phyloP scores from a whole-genome alignment of 2,888 invertebrate species.

The Nephrocerus scutellatus region DNA sequence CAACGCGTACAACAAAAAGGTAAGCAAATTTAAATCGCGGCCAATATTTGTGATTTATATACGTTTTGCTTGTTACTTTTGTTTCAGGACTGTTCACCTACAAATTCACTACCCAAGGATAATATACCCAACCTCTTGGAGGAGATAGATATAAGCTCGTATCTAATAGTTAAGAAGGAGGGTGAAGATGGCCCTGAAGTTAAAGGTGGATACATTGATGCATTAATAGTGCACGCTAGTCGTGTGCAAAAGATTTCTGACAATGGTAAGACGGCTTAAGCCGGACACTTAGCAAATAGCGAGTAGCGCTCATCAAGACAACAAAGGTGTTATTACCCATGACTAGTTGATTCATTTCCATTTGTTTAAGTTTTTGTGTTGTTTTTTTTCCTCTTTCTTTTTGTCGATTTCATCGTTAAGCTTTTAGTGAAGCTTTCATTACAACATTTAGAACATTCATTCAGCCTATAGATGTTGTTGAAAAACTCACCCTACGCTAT shows the following conservation, averaged over 20 bases:
- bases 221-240: conserved; percentile 91
- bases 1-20: conserved; percentile 26
- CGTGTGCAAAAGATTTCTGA: conserved; percentile 71
- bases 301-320: conserved; percentile 1
- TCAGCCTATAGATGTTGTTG: conserved; percentile 75
- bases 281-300: background rate
- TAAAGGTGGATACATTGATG: conserved; percentile 88
- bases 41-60: background rate
- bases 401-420: conserved; percentile 25
- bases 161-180: conserved; percentile 69
- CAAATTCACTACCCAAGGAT: conserved; percentile 27
- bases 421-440: conserved; percentile 80
- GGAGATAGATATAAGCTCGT: conserved; percentile 71
- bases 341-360: conserved; percentile 15
- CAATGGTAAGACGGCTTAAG: conserved; percentile 36
- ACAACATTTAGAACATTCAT: conserved; percentile 97
- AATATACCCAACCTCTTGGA: conserved; percentile 58
- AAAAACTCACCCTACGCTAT: conserved; percentile 67
- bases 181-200: conserved; percentile 86
- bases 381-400: conserved; percentile 11
- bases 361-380: conserved; percentile 10
- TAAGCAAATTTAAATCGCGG: conserved; percentile 9
- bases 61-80: conserved; percentile 9
- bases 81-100: conserved; percentile 24
- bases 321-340: background rate